phyloP scores from a whole-genome alignment of 30 jellyfish, hydroid and myxozoan genomes.

The Mastigias papua region DNA sequence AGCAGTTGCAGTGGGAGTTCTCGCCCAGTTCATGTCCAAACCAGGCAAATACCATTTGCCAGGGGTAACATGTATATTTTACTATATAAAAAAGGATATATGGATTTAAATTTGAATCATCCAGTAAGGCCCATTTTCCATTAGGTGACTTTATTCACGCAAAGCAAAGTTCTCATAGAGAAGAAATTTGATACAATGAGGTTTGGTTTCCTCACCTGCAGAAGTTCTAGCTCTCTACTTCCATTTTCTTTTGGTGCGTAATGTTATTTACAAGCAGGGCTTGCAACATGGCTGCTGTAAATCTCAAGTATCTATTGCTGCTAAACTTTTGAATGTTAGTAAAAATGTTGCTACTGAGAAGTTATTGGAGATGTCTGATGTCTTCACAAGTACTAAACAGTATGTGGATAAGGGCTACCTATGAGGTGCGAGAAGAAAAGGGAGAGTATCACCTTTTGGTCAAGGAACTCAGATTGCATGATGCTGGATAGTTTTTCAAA shows the following conservation, averaged over 20 bases:
- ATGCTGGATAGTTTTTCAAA: conserved; percentile 56
- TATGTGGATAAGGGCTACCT: conserved; percentile 41
- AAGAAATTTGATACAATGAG: conserved; percentile 7
- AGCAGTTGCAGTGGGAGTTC: too few relatives aligned
- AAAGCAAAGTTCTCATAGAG: background rate
- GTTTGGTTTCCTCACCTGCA: conserved; percentile 5
- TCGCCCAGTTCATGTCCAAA: too few relatives aligned
- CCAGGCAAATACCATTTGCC: too few relatives aligned
- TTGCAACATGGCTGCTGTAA: conserved; percentile 54
- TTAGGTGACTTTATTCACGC: background rate
- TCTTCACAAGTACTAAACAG: background rate
- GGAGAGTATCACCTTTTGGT: conserved; percentile 60
- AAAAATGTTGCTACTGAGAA: conserved; percentile 37
- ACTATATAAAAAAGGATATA: too few relatives aligned
- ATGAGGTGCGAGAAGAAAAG: conserved; percentile 37
- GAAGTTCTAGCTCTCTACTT: conserved; percentile 9
- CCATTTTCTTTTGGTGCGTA: conserved; percentile 3
- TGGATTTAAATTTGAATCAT: too few relatives aligned
- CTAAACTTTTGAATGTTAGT: conserved; percentile 29
- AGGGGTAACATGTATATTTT: too few relatives aligned
- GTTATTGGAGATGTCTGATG: conserved; percentile 40
- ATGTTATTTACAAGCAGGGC: background rate
- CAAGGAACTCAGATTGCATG: conserved; percentile 55
- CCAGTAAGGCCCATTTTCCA: background rate
- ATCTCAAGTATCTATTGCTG: conserved; percentile 57